A percentile compares a stretch with the other conserved stretches of the same genome.
Conservation (phyloP, 2,888 invertebrate genomes). For the Helobdella robusta region DNA sequence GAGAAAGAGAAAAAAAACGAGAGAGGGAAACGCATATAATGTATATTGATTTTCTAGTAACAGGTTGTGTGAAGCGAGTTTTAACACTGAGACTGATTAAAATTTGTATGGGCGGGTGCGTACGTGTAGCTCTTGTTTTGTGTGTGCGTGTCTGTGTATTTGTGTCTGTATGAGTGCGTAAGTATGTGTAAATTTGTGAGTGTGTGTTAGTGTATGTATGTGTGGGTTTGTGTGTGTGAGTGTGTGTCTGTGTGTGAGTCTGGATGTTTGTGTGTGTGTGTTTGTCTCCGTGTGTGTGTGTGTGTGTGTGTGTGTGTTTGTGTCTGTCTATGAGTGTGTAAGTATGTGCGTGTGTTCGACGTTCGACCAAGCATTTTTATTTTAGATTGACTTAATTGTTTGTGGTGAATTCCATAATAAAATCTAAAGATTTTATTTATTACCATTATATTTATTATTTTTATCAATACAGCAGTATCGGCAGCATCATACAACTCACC, state of each 20-base stretch:
- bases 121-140: not conserved
- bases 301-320: not conserved
- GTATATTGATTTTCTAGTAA: no score
- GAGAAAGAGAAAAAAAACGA: no score
- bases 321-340: not conserved
- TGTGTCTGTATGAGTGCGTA: not conserved
- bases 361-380: no score
- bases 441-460: not conserved
- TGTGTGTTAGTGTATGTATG: not conserved
- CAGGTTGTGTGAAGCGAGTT: not conserved
- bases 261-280: not conserved
- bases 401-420: no score
- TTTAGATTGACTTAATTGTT: no score
- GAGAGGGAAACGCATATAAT: no score
- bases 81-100: not conserved
- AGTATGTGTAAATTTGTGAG: not conserved
- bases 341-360: not conserved
- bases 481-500: not conserved
- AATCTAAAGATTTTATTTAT: no score
- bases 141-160: not conserved
- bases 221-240: not conserved
- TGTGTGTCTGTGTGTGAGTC: not conserved
- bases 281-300: not conserved
- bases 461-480: slow-evolving; percentile 4
- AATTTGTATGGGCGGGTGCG: not conserved